Base-by-base conservation (phyloP, 2,113 vertebrate species). In the Grantiella picta region DNA sequence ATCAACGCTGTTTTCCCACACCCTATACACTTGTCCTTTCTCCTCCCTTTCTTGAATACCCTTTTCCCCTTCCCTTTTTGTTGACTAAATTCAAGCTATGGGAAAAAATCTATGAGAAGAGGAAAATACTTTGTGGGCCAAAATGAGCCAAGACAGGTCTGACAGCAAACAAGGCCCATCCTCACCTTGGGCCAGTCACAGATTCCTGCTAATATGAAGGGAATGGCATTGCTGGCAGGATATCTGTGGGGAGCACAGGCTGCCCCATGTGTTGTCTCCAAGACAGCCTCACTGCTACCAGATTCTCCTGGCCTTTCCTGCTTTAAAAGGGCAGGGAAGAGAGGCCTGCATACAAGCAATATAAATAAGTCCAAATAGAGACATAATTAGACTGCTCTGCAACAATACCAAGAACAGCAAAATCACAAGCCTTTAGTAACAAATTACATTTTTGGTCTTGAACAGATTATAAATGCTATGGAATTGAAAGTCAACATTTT, bases 401-500 rank as follows among this genome's bases (percentile, higher is more conserved):
- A 94, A 94, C 76, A 97, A 92, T 66, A 93, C 79, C 47, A 88
- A 90, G 82, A 82, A 38, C 45, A 92, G 63, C 35, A 88, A 49
- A 94, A 93, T 18, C 54, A 63, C 56, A 66, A 90, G 52, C 47
- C 56, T 80, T 83, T 3, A 78, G 68, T 88, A 92, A 92, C 69
- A 94, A 93, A 90, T 78, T 3, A 86, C 82, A 81, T 65, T 89
- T 91, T 88, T 70, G 38, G 64, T 92, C 85, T 96, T 94, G 92
- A 97, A 96, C 83, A 96, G 83, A 96, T 94, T 94, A 95, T 86
- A 91, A 94, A 33, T 89, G 72, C 63, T 36, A 31, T 49, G 49
- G 83, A 90, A 90, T 28, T 93, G 64, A 81, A 71, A 93, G 93
- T 96, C 96, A 94, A 89, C 75, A 56, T 96, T 95, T 93, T 94